Conservation (phyloP, 2,797 vertebrate species). For the Epinephelus malabaricus region DNA sequence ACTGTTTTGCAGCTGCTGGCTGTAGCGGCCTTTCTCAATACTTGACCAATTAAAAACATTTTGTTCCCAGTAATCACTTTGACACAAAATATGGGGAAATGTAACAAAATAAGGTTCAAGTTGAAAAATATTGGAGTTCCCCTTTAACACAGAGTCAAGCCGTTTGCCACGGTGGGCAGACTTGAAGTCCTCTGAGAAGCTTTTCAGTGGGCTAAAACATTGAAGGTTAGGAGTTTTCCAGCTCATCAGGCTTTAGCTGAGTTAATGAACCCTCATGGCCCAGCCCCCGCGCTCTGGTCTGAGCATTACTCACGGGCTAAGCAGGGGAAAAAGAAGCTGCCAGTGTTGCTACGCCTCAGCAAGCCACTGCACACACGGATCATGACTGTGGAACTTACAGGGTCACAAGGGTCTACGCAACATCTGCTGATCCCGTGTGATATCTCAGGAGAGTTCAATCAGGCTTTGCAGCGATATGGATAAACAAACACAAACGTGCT, state of each 20-base stretch:
- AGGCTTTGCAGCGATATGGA: slow-evolving; percentile 66
- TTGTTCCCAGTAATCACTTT: too few species aligned
- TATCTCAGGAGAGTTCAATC: slow-evolving; percentile 72
- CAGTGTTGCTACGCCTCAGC: slow-evolving; percentile 71
- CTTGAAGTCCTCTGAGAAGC: slow-evolving; percentile 47
- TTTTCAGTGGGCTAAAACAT: slow-evolving; percentile 54
- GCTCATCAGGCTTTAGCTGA: slow-evolving; percentile 76
- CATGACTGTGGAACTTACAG: slow-evolving; percentile 67
- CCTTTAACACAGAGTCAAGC: slow-evolving; percentile 3
- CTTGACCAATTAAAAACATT: too few species aligned
- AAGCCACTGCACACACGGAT: slow-evolving; percentile 58
- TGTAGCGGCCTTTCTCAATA: too few species aligned
- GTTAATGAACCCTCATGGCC: slow-evolving; percentile 79
- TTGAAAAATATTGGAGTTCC: too few species aligned
- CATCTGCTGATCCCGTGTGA: slow-evolving; percentile 79
- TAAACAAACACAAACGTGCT: slow-evolving; percentile 78
- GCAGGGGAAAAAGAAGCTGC: slow-evolving; percentile 65
- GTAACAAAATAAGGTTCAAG: too few species aligned
- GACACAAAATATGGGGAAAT: too few species aligned
- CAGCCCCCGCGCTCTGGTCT: slow-evolving; percentile 61
- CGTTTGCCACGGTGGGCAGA: slow-evolving; percentile 42
- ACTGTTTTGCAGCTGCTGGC: too few species aligned
- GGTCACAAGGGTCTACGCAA: slow-evolving; percentile 69
- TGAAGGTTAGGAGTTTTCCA: slow-evolving; percentile 75
- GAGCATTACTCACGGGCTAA: slow-evolving; percentile 71